Evolutionary conservation across 2,797 vertebrate genomes (phyloP).

Genomic region (Parauchenoglanis ngamensis): DNA sequence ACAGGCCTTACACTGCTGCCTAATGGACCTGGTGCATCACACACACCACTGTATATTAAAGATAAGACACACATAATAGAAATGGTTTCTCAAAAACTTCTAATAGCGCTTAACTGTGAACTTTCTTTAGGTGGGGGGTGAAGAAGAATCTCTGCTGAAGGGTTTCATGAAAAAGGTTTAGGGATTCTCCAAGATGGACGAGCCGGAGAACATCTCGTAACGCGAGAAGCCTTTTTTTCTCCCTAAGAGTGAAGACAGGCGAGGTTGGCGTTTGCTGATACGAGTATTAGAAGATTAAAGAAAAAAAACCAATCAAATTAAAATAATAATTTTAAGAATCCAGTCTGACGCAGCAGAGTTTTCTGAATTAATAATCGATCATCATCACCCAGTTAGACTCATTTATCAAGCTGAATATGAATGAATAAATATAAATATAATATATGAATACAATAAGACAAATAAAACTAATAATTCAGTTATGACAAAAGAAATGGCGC

Average conservation of each 20-base stretch:
- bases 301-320: background rate
- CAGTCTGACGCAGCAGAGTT: background rate
- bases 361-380: no score
- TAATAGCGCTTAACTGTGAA: background rate
- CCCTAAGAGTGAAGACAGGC: background rate
- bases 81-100: background rate
- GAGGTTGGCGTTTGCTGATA: background rate
- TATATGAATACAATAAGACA: background rate
- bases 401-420: no score
- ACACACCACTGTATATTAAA: background rate
- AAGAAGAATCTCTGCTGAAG: background rate
- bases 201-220: background rate
- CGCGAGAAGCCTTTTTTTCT: background rate
- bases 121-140: background rate
- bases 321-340: no score
- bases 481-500: background rate
- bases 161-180: background rate
- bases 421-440: no score
- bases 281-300: background rate
- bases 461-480: background rate
- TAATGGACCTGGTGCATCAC: constrained; percentile 38
- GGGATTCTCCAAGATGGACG: background rate
- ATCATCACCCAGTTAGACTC: no score
- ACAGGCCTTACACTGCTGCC: constrained; percentile 58
- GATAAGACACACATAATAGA: background rate